Evolutionary conservation across 1,140 invertebrate genomes (phyloP).

Genomic region (Chionoecetes opilio): DNA sequence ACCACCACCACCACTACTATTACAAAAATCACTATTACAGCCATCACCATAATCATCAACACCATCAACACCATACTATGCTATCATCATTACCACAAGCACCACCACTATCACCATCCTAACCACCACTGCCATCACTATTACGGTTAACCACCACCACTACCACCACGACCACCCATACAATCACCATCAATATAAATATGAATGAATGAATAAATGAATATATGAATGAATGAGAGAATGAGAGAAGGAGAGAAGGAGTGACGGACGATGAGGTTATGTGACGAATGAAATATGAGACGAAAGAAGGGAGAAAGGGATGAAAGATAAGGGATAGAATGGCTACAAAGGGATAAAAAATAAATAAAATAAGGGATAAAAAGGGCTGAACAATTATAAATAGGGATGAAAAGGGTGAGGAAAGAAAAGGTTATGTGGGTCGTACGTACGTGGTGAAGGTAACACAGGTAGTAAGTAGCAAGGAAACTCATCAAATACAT

Average conservation of each 20-base stretch:
- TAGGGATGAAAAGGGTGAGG: background rate
- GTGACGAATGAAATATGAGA: background rate
- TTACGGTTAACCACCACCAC: too few relatives aligned
- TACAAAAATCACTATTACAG: background rate
- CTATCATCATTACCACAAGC: background rate
- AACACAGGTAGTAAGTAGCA: background rate
- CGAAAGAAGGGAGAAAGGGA: background rate
- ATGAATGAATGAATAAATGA: too few relatives aligned
- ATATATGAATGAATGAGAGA: background rate
- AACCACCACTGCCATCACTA: background rate
- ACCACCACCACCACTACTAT: too few relatives aligned
- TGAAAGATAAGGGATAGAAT: too few relatives aligned
- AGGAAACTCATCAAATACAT: background rate
- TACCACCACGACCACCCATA: too few relatives aligned
- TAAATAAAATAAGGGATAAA: background rate
- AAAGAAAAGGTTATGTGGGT: background rate
- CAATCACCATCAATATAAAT: too few relatives aligned
- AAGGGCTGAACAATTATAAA: background rate
- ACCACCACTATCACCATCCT: background rate
- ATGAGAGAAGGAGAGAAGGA: background rate
- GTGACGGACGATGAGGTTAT: background rate
- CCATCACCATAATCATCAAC: too few relatives aligned
- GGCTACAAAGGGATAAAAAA: too few relatives aligned
- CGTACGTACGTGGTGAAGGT: background rate
- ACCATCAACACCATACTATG: background rate